Percentiles rank a stretch among this genome's conserved stretches.
These are phyloP conservation scores for Pyralis farinalis DNA, from an alignment of 2,888 invertebrate species.

Conservation along the genomic window DNA sequence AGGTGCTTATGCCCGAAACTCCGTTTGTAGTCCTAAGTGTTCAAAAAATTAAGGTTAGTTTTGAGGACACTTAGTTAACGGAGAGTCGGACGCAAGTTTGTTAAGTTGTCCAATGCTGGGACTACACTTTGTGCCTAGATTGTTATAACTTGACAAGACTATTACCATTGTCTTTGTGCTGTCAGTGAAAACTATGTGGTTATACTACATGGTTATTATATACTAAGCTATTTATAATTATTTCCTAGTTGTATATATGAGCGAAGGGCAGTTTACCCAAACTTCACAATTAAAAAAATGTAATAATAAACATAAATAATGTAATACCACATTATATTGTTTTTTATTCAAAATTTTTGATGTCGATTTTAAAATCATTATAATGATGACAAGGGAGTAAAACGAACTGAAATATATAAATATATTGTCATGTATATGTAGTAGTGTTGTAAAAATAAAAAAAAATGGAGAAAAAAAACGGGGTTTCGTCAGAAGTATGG, in stretches of 20 bases:
- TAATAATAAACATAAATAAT: constrained; percentile 8
- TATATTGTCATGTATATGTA: constrained; percentile 55
- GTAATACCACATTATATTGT: constrained; percentile 12
- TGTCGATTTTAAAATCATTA: constrained; percentile 51
- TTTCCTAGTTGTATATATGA: not conserved
- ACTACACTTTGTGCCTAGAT: not conserved
- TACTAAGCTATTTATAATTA: not conserved
- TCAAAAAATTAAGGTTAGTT: not conserved
- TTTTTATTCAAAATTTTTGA: constrained; percentile 30
- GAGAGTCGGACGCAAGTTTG: not conserved
- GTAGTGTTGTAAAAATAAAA: constrained; percentile 48
- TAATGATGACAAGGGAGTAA: constrained; percentile 67
- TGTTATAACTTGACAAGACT: not conserved
- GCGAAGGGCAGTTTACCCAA: not conserved
- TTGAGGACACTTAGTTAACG: not conserved
- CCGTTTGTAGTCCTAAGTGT: constrained; percentile 1
- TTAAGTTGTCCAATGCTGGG: not conserved
- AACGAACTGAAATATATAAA: constrained; percentile 71
- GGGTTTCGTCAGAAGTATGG: constrained; percentile 5
- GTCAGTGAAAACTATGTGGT: not conserved
- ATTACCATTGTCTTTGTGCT: no score
- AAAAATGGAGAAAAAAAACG: constrained; percentile 18
- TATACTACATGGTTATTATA: not conserved
- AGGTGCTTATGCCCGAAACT: not conserved
- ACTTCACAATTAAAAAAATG: constrained; percentile 8